These are phyloP conservation scores for Nasua narica DNA, from an alignment of 2,797 vertebrate species.

Conservation along the genomic window DNA sequence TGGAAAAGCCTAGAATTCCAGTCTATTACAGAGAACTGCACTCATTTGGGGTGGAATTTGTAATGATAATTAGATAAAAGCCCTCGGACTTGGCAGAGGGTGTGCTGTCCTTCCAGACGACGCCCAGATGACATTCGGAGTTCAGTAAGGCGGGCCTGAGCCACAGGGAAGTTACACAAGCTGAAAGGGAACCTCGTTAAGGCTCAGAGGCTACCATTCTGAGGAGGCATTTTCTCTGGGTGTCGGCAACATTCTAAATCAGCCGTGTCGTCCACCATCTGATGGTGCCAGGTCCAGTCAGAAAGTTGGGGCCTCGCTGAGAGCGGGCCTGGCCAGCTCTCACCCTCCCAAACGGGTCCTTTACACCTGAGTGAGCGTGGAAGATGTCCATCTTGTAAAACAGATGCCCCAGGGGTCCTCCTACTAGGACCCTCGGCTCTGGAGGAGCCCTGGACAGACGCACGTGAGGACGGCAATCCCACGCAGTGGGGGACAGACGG, in stretches of 20 bases:
- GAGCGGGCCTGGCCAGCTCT: too few species aligned
- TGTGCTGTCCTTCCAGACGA: fast-evolving
- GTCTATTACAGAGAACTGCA: not conserved
- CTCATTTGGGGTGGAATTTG: too few species aligned
- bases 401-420: fast-evolving
- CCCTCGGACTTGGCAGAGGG: not conserved
- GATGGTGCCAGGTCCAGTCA: not conserved
- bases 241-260: not conserved
- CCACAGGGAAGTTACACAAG: not conserved
- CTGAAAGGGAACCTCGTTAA: not conserved
- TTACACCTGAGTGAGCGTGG: not conserved
- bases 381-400: not conserved
- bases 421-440: not conserved
- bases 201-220: not conserved
- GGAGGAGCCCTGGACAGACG: not conserved
- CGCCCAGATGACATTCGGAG: not conserved
- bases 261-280: not conserved
- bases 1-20: not conserved
- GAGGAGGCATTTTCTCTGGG: not conserved
- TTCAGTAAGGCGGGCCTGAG: not conserved
- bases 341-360: not conserved
- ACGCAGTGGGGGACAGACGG: not conserved
- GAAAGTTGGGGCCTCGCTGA: not conserved
- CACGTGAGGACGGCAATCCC: not conserved
- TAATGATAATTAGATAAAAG: not conserved